Percentiles rank a stretch among this genome's conserved stretches.
phyloP scores from a whole-genome alignment of 2,797 vertebrate genomes.

The Tapera naevia region DNA sequence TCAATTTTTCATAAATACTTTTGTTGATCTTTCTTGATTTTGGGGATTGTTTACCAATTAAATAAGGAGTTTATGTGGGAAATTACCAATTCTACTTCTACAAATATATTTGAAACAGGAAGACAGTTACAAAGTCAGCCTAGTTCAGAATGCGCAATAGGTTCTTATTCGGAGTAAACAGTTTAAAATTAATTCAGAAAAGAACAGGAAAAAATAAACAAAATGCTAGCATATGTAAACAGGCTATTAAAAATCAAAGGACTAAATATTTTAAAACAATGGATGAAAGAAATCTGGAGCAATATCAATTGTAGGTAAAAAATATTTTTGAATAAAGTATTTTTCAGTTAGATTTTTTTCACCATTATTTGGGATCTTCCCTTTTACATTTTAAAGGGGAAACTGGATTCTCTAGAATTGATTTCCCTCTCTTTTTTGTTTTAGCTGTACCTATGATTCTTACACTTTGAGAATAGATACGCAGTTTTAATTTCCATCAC shows the following conservation, averaged over 20 bases:
- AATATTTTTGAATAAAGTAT: neutral
- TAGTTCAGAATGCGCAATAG: neutral
- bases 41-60: neutral
- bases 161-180: neutral
- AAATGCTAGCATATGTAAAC: neutral
- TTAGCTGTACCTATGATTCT: neutral
- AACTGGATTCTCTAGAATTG: neutral
- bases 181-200: neutral
- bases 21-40: neutral
- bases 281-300: neutral
- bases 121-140: neutral
- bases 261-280: neutral
- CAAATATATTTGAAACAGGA: neutral
- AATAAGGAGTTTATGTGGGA: neutral
- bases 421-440: neutral
- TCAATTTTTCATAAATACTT: neutral
- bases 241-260: neutral
- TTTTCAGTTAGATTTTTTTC: neutral
- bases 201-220: neutral
- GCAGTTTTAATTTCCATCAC: neutral
- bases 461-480: no score
- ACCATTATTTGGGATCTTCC: accelerated
- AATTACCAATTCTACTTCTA: neutral
- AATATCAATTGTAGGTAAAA: neutral
- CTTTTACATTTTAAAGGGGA: neutral